Base-by-base conservation (phyloP, 2,888 invertebrate species). In the Idaea aversata region DNA sequence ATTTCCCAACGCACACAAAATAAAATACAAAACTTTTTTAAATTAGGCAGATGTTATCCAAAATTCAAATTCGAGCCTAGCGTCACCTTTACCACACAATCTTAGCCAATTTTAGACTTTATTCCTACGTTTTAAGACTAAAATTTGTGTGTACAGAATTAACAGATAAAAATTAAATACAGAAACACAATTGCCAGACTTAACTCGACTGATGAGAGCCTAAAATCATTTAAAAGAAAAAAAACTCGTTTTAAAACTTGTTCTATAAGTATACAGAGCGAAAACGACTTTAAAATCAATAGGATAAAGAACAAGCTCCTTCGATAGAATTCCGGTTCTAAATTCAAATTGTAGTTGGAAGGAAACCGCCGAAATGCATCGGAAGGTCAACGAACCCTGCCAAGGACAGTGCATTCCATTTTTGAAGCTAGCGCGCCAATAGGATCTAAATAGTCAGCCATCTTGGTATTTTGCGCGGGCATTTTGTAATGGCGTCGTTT, bases 401-500 rank as follows among this genome's bases (percentile, higher is more conserved):
- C 92, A 93, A 93, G 93, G 93, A 93, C 93, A 93, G 88, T 88
- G 92, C 92, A 93, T 91, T 92, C 90, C 90, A 90, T 92, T 92
- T 92, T 92, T 91, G 86, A 91, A 86, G 87, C 89, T 93, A 91
- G 92, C 91, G 86, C 87, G 84, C 91, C 91, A 90, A 91, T 91
- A 91, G 91, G 90, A 87, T 91, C 93, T 93, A 92, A 92, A 91
- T 91, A 91, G 88, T 85, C 76, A 84, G 92, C 92, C 93, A 92
- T 93, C 88, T 91, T 92, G 88, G 77, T 76, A 86, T 83, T 88
- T 88, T 88, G 82, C 82, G 85, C 87, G 85, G 86, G 85, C 85
- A 80, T 78, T 64, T 71, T 74, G 69, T 77, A 77, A 77, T 76
- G 62, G 65, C 77, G 74, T 76, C 75, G 72, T 74, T 47, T 47